Evolutionary conservation across 1,140 invertebrate genomes (phyloP).

Genomic region (Hylyphantes graminicola): DNA sequence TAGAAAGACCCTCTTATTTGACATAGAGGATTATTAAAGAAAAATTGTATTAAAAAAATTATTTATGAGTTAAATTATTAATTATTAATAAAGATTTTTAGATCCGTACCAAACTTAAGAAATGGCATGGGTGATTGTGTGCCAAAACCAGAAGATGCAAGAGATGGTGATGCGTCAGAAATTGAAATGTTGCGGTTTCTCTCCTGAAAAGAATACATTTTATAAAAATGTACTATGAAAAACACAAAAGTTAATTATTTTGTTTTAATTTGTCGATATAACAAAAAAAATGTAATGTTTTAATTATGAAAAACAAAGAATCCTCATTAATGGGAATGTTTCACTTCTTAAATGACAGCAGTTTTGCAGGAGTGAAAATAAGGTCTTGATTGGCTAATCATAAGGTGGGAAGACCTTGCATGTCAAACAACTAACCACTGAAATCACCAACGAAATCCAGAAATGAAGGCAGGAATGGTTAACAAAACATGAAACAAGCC

Average conservation of each 20-base stretch:
- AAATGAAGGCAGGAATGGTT: no score
- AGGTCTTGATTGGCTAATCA: no score
- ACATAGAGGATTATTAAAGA: not conserved
- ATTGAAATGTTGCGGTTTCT: not conserved
- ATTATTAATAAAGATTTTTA: not conserved
- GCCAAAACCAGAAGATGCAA: conserved; percentile 21
- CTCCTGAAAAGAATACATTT: not conserved
- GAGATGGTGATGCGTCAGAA: conserved; percentile 24
- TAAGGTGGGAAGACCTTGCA: no score
- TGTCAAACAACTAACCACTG: no score
- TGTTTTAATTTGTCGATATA: not conserved
- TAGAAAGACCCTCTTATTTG: not conserved
- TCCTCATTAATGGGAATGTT: no score
- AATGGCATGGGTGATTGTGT: conserved; percentile 9
- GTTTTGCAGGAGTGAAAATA: no score
- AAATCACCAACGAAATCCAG: no score
- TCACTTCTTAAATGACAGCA: not conserved
- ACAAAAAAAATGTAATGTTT: not conserved
- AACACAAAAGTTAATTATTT: not conserved
- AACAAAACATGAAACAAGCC: no score
- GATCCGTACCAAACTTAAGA: conserved; percentile 41
- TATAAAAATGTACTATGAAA: not conserved
- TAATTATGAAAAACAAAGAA: not conserved
- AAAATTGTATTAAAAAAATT: not conserved
- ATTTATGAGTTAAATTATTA: not conserved